Conservation (phyloP, 1,140 invertebrate genomes). For the Caenorhabditis remanei region DNA sequence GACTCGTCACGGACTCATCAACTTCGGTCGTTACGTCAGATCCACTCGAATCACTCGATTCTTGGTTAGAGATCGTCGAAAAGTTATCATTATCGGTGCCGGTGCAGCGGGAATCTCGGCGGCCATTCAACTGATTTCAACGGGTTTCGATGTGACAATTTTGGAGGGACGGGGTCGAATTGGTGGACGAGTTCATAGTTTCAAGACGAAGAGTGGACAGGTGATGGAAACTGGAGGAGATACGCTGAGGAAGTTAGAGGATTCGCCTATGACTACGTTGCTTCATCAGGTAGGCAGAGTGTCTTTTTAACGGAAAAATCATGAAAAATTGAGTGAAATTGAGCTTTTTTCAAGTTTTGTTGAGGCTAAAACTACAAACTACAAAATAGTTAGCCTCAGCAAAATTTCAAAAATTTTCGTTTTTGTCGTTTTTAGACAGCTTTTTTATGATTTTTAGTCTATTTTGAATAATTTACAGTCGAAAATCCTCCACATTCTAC, state of each 20-base stretch:
- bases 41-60: conserved; percentile 17
- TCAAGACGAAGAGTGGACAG: conserved; percentile 84
- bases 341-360: too few relatives aligned
- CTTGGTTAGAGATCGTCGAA: not conserved
- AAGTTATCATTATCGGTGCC: conserved; percentile 80
- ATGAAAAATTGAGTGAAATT: not conserved
- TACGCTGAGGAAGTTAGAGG: conserved; percentile 68
- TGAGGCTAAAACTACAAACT: conserved; percentile 82
- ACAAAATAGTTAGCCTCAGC: conserved; percentile 81
- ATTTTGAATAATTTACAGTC: not conserved
- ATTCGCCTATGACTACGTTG: not conserved
- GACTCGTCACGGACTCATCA: conserved; percentile 95
- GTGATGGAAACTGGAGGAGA: conserved; percentile 82
- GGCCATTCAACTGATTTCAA: conserved; percentile 78
- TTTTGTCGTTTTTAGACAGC: too few relatives aligned
- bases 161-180: conserved; percentile 95
- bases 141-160: conserved; percentile 83
- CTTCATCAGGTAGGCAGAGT: not conserved
- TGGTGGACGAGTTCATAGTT: conserved; percentile 95
- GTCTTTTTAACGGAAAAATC: not conserved
- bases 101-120: conserved; percentile 80
- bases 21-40: conserved; percentile 88
- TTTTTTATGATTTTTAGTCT: conserved; percentile 39
- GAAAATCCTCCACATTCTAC: too few relatives aligned
- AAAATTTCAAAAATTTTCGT: too few relatives aligned